Evolutionary conservation across 2,888 invertebrate genomes (phyloP).

Genomic region (Caenorhabditis becei): DNA sequence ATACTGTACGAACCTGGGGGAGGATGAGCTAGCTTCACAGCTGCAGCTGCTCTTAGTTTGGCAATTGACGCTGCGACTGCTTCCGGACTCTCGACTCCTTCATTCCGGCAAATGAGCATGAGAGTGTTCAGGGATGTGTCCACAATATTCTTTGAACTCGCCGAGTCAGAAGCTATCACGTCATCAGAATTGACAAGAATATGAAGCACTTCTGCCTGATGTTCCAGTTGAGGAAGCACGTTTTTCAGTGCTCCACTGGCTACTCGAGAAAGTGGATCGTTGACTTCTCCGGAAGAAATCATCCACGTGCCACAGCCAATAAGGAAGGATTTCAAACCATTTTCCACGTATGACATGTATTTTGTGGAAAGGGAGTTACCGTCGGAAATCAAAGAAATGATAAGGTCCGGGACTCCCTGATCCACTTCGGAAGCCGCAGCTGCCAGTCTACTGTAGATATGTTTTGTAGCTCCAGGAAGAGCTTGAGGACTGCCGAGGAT

Average conservation of each 20-base stretch:
- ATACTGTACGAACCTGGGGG: constrained; percentile 69
- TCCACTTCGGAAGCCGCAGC: constrained; percentile 75
- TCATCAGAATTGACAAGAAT: constrained; percentile 73
- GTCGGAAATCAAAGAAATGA: constrained; percentile 74
- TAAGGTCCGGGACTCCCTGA: constrained; percentile 77
- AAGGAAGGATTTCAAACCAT: constrained; percentile 66
- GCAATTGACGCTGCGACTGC: constrained; percentile 23
- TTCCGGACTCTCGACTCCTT: constrained; percentile 16
- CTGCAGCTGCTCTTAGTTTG: constrained; percentile 65
- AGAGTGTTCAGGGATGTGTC: constrained; percentile 73
- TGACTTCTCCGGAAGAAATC: constrained; percentile 72
- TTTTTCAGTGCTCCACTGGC: constrained; percentile 69
- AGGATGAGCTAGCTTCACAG: constrained; percentile 76
- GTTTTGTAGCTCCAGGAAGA: constrained; percentile 76
- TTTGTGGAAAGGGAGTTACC: constrained; percentile 73
- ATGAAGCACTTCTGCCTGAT: constrained; percentile 72
- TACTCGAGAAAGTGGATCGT: constrained; percentile 72
- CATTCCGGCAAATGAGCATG: constrained; percentile 66
- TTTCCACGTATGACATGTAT: constrained; percentile 65
- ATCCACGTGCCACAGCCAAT: constrained; percentile 71
- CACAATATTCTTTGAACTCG: constrained; percentile 51
- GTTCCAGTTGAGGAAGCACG: constrained; percentile 72
- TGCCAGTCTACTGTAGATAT: constrained; percentile 76
- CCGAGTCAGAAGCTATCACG: constrained; percentile 55
- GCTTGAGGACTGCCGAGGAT: constrained; percentile 65